These are phyloP conservation scores for Cathartes aura DNA, from an alignment of 2,113 vertebrate species.

Conservation along the genomic window DNA sequence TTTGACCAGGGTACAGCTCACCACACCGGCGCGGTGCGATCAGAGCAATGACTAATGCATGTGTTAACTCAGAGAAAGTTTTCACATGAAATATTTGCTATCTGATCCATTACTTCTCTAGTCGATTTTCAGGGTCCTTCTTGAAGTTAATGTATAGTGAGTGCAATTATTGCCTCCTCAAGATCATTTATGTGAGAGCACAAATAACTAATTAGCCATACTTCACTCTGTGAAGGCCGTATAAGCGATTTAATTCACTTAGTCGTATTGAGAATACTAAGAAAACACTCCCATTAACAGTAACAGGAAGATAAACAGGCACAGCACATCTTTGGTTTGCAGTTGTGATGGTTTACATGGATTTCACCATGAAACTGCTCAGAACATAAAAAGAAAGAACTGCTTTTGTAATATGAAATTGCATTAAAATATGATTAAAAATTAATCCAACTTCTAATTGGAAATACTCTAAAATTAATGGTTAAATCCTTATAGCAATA, in stretches of 20 bases:
- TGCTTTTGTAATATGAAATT: not conserved
- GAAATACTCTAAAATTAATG: not conserved
- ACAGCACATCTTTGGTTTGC: not conserved
- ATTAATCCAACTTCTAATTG: not conserved
- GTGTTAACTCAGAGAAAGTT: not conserved
- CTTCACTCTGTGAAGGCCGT: not conserved
- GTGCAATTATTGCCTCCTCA: not conserved
- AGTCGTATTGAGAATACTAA: not conserved
- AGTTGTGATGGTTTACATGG: not conserved
- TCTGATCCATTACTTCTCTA: not conserved
- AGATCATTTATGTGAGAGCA: not conserved
- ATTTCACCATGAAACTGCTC: not conserved
- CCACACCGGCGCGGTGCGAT: fast-evolving
- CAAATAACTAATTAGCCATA: slow-evolving; percentile 5
- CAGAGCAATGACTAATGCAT: not conserved
- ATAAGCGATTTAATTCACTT: not conserved
- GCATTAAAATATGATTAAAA: slow-evolving; percentile 31
- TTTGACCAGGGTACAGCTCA: not conserved
- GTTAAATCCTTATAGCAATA: not conserved
- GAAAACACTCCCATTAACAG: not conserved
- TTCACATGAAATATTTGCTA: not conserved
- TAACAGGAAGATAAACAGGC: not conserved
- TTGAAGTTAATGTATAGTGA: not conserved
- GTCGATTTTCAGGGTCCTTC: not conserved
- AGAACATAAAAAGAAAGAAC: not conserved